Evolutionary conservation across 64 coral and sea anemone genomes (phyloP).

Genomic region (Stichodactyla mertensii): DNA sequence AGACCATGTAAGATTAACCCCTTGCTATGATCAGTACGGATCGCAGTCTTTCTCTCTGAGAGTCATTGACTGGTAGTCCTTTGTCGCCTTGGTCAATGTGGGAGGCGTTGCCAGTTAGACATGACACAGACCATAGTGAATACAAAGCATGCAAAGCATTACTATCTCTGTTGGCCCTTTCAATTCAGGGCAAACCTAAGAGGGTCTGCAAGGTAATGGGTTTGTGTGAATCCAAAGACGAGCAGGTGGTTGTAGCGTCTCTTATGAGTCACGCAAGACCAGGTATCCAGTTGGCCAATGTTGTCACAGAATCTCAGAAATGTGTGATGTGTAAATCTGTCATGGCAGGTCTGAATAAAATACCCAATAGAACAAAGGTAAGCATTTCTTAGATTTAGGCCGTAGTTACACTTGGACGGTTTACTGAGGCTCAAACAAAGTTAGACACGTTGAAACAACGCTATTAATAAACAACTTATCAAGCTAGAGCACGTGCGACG

Average conservation of each 20-base stretch:
- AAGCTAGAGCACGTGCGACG: no score
- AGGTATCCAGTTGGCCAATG: background rate
- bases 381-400: background rate
- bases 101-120: no score
- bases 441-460: background rate
- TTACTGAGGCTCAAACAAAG: background rate
- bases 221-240: background rate
- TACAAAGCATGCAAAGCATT: no score
- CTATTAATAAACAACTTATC: no score
- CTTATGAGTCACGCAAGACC: background rate
- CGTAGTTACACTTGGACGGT: background rate
- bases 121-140: no score
- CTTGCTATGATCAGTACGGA: no score
- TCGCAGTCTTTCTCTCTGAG: no score
- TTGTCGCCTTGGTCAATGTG: no score
- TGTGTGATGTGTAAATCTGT: background rate
- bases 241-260: background rate
- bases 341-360: background rate
- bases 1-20: no score
- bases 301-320: background rate
- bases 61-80: no score
- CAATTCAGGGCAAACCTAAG: background rate
- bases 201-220: background rate
- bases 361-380: background rate
- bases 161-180: background rate